phyloP scores from a whole-genome alignment of 2,888 invertebrate species.

The Cartodere bifasciata region DNA sequence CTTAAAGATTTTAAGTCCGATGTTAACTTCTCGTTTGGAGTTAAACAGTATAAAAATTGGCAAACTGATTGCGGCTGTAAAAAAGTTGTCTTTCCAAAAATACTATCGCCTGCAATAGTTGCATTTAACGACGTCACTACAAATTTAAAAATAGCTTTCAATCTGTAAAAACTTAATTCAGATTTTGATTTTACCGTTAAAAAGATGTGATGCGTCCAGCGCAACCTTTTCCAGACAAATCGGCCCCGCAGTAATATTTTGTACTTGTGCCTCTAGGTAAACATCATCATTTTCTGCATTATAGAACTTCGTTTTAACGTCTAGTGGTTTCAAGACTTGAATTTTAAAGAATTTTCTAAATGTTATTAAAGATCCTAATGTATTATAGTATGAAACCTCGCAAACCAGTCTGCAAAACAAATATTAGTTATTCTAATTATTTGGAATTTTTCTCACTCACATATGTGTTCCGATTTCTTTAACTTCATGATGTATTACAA shows the following conservation, averaged over 20 bases:
- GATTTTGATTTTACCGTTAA: slow-evolving; percentile 45
- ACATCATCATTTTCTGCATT: slow-evolving; percentile 79
- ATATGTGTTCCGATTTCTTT: slow-evolving; percentile 98
- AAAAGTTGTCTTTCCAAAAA: slow-evolving; percentile 67
- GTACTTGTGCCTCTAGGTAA: slow-evolving; percentile 60
- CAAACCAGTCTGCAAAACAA: slow-evolving; percentile 67
- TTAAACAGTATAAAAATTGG: slow-evolving; percentile 88
- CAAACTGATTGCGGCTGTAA: slow-evolving; percentile 83
- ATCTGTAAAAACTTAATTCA: neutral
- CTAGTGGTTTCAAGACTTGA: slow-evolving; percentile 92
- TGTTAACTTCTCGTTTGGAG: slow-evolving; percentile 63
- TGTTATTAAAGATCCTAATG: slow-evolving; percentile 61
- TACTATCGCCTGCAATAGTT: slow-evolving; percentile 50
- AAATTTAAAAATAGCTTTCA: slow-evolving; percentile 10
- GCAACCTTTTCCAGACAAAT: slow-evolving; percentile 91
- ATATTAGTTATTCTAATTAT: slow-evolving; percentile 4
- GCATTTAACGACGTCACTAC: slow-evolving; percentile 61
- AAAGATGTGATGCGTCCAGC: slow-evolving; percentile 83
- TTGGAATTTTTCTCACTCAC: slow-evolving; percentile 42
- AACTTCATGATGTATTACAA: slow-evolving; percentile 98
- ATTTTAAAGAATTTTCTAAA: slow-evolving; percentile 98
- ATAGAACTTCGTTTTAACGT: slow-evolving; percentile 97
- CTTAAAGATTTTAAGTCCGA: slow-evolving; percentile 67
- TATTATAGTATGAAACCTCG: slow-evolving; percentile 82
- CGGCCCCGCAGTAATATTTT: slow-evolving; percentile 87